Evolutionary conservation across 2,888 invertebrate genomes (phyloP), one percentile per base, ranked within the genome.

Genomic region (Hermaeophaga mercurialis): DNA sequence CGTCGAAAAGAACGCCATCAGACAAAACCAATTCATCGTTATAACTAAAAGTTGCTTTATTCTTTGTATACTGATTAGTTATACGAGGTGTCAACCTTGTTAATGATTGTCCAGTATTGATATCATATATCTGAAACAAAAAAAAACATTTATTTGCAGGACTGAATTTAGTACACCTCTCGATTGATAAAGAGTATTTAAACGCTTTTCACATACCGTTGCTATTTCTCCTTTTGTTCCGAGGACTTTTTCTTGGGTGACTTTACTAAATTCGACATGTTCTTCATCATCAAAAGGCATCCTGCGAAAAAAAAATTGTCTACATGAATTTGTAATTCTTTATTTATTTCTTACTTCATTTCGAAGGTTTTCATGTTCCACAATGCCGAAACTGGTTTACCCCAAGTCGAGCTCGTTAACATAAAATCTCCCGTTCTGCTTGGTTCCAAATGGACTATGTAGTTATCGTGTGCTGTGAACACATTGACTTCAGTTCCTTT

Each of bases 1-100:
- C 89, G 75, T 98, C 97, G 90, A 95, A 98, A 0, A 98, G 79
- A 0, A 97, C 95, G 31, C 98, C 97, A 76, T 98, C 97, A 53
- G 92, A 93, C 6, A 98, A 80, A n/a, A 98, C 89, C 12, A 98
- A 80, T 70, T 96, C 95, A 74, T 98, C 97, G 1, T 90, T 89
- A 48, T 92, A 93, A 77, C 91, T 94, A 77, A 96, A 96, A 1
- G 95, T 95, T 1, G 98, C 97, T 46, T 91, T 82, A 79, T 98
- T 98, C 79, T 91, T 90, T 1, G 88, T 89, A 79, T 98, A 99
- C 74, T 91, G 89, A 79, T 98, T 98, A 56, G 93, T 90, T 70
- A 91, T 87, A 49, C 87, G 83, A 1, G 94, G 92, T 22, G 85
- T 85, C 39, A 97, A 82, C 0, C 87, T 86, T 61, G 85, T 80